phyloP scores from a whole-genome alignment of 2,113 vertebrate species.

The Columbina picui region DNA sequence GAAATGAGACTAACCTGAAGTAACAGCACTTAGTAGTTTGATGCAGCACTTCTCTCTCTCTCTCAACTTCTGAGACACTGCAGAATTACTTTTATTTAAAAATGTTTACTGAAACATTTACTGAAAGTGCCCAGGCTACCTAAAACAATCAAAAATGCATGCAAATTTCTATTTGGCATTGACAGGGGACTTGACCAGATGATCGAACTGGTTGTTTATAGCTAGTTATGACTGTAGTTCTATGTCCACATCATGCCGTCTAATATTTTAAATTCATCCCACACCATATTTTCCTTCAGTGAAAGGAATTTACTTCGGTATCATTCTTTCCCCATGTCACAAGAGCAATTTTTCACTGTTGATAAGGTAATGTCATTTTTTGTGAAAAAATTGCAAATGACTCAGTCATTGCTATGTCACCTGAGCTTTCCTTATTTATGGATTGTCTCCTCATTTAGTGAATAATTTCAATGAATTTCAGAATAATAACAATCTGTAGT shows the following conservation, averaged over 20 bases:
- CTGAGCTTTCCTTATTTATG: background rate
- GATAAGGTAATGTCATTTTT: conserved; percentile 24
- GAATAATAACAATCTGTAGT: background rate
- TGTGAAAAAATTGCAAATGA: background rate
- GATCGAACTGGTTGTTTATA: background rate
- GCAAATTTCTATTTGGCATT: background rate
- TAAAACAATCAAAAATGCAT: background rate
- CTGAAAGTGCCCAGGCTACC: background rate
- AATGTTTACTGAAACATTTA: background rate
- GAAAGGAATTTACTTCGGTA: background rate
- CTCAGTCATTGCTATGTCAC: background rate
- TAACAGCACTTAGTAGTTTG: background rate
- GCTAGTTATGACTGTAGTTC: background rate
- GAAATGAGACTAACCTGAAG: conserved; percentile 20
- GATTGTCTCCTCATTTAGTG: background rate
- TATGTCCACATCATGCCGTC: background rate
- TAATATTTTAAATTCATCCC: background rate
- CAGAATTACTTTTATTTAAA: background rate
- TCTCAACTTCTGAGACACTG: background rate
- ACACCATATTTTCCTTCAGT: background rate
- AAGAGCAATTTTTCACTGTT: background rate
- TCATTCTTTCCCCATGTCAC: background rate
- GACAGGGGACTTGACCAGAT: background rate
- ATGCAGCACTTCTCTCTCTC: background rate
- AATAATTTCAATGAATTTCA: background rate